Evolutionary conservation across 2,113 vertebrate species (phyloP).

Genomic region (Nycticorax nycticorax): DNA sequence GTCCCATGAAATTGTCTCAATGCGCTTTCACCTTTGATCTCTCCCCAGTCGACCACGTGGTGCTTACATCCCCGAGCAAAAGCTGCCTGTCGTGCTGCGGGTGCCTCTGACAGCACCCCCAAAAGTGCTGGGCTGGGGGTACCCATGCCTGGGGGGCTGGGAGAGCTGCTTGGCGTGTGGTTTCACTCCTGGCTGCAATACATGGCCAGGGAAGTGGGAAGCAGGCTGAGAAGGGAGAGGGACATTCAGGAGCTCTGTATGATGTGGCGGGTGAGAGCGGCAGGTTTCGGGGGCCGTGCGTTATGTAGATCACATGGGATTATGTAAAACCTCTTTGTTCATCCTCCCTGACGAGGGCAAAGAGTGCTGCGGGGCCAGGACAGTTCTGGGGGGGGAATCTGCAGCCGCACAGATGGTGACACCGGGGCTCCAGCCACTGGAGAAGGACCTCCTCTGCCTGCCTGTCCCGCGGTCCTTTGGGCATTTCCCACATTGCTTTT

Average conservation of each 20-base stretch:
- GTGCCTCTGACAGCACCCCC: neutral
- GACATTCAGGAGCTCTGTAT: neutral
- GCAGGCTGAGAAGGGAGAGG: neutral
- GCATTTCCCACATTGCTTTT: neutral
- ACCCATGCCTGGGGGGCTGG: neutral
- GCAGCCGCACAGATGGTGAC: neutral
- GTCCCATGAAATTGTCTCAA: neutral
- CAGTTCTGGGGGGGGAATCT: neutral
- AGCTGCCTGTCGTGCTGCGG: neutral
- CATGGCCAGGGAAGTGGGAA: neutral
- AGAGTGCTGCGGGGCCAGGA: neutral
- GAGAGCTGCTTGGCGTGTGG: rapidly evolving
- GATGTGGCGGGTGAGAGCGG: rapidly evolving
- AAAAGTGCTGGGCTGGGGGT: neutral
- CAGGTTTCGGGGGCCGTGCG: rapidly evolving
- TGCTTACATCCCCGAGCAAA: neutral
- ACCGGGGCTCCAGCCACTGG: rapidly evolving
- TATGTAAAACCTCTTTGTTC: constrained; percentile 31
- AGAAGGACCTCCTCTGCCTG: neutral
- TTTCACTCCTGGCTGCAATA: neutral
- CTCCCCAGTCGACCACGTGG: rapidly evolving
- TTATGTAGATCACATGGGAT: neutral
- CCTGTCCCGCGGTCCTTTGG: rapidly evolving
- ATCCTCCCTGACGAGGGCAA: neutral
- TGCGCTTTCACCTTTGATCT: rapidly evolving